Base-by-base conservation (phyloP, 2,113 vertebrate genomes). In the Urocitellus parryii region DNA sequence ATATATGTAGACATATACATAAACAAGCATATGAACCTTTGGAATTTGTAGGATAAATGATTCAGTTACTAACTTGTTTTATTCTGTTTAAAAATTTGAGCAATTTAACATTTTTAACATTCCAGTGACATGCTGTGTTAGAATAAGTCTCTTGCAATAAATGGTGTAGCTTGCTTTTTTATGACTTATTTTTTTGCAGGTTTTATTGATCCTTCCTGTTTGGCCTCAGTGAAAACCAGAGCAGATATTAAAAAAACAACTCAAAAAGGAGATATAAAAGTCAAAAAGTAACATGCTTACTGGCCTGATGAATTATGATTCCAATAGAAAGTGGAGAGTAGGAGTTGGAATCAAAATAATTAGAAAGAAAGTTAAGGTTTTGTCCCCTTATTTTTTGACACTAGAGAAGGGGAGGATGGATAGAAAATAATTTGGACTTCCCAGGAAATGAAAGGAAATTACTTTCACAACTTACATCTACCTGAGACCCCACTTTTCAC, bases 61-160 rank as follows among this genome's bases (percentile, higher is more conserved):
- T 5, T 87, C 70, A 79, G 17, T 94, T 95, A 88, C 20, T 94
- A 94, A 90, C 91, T 95, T 73, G 77, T 65, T 91, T 97, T 97
- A 45, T 96, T 97, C 58, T 94, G 77, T 96, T 97, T 82, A 39
- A 95, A 68, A 13, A 68, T 68, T 68, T 5, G 4, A 63, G 85
- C 45, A 97, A 95, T 96, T 98, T 96, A 97, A 95, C 56, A 88
- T 86, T 97, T 97, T 98, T 96, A 98, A 27, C 93, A 96, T 97
- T 97, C 83, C 92, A 53, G 45, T 94, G 39, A 48, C 92, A 97
- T 37, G 42, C 65, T 29, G 2, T 76, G n/a, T 94, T 96, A 91
- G 29, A 93, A 67, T 86, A 93, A 97, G 11, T 29, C 68, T 67
- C 91, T 45, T 68, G 34, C 76, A 95, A 82, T 96, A 97, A 96